Evolutionary conservation across 2,888 invertebrate genomes (phyloP).

Genomic region (Cephus sareptanus): DNA sequence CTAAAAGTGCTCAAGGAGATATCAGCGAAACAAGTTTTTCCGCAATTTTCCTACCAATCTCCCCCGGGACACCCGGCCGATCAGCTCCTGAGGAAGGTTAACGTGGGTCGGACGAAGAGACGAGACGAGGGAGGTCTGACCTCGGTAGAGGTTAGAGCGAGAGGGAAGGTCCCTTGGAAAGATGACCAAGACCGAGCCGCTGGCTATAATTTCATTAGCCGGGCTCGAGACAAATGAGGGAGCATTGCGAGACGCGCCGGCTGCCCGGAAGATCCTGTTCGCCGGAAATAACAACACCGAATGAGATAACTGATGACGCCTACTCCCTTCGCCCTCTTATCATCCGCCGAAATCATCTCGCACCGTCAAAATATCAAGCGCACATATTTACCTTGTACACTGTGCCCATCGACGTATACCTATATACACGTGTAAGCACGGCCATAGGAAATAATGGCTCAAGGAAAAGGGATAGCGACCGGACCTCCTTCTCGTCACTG

Average conservation of each 20-base stretch:
- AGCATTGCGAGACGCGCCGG: constrained; percentile 64
- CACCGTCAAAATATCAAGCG: neutral
- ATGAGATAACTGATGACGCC: constrained; percentile 10
- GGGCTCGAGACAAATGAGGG: constrained; percentile 69
- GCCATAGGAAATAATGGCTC: too few species aligned
- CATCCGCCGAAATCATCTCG: neutral
- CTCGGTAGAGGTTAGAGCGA: neutral
- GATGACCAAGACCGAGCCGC: constrained; percentile 54
- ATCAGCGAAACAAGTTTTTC: constrained; percentile 58
- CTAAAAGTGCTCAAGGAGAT: constrained; percentile 58
- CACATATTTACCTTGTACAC: neutral
- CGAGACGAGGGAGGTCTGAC: constrained; percentile 14
- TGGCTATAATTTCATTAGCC: constrained; percentile 72
- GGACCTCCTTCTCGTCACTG: too few species aligned
- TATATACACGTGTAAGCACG: too few species aligned
- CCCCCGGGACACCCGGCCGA: constrained; percentile 19
- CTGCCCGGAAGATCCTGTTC: constrained; percentile 58
- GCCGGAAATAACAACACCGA: constrained; percentile 39
- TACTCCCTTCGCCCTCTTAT: neutral
- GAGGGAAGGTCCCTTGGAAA: constrained; percentile 35
- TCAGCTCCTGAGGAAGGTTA: constrained; percentile 4
- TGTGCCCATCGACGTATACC: too few species aligned
- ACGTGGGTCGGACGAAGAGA: constrained; percentile 23
- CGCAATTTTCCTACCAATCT: constrained; percentile 55
- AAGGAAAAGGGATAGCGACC: too few species aligned